Conservation (phyloP, 2,797 vertebrate species). For the Hoplostethus mediterraneus region DNA sequence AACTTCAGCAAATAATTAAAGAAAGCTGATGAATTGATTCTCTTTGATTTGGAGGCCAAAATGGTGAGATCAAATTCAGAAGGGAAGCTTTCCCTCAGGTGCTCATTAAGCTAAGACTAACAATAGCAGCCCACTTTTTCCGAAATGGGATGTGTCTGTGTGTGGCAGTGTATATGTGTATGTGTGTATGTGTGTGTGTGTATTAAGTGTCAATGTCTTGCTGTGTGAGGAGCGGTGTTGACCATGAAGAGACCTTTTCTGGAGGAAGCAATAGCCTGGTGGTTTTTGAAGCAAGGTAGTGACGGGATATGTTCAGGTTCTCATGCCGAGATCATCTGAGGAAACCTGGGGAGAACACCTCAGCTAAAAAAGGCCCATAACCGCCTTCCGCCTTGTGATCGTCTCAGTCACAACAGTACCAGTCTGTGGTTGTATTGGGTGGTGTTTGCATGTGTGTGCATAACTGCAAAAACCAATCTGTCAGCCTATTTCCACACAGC, state of each 20-base stretch:
- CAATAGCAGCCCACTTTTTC: neutral
- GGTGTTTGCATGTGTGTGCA: no score
- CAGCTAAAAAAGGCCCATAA: no score
- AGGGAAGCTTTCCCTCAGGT: neutral
- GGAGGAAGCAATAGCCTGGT: neutral
- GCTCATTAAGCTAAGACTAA: neutral
- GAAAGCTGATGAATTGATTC: neutral
- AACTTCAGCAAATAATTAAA: conserved; percentile 9
- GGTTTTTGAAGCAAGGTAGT: neutral
- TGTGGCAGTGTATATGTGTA: neutral
- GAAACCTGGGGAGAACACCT: no score
- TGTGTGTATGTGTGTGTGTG: no score
- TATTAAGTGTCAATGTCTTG: neutral
- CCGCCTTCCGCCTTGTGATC: no score
- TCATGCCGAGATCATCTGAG: no score
- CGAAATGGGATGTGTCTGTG: neutral
- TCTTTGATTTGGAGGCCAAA: conserved; percentile 15
- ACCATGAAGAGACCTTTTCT: neutral
- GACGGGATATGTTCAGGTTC: neutral
- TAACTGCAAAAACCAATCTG: no score
- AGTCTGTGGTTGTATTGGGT: no score
- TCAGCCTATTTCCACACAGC: no score
- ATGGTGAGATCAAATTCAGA: neutral
- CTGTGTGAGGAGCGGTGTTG: neutral
- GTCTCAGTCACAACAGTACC: neutral